Evolutionary conservation across 2,113 vertebrate species (phyloP), one percentile per base, ranked within the genome.

Genomic region (Harpagus bidentatus): DNA sequence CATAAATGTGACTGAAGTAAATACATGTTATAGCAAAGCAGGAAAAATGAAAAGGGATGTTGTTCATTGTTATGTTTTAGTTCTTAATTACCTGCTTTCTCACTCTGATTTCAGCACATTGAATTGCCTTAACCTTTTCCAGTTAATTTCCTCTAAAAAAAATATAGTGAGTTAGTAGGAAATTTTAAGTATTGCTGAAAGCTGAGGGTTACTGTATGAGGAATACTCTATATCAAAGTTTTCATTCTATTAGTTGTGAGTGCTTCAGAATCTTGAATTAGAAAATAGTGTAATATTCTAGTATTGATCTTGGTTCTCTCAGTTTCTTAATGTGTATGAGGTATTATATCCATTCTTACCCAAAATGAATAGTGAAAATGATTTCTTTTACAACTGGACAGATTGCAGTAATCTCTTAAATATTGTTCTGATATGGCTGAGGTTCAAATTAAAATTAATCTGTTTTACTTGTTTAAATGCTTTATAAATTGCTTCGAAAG

Each of bases 211-310:
- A 38, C 21, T 84, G 1, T 43, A 40, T 78, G 34, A 78, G 15
- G 16, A 91, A 22, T 42, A 43, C 4, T 22, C 4, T 5, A 0
- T 62, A 69, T 40, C 0, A 3, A 48, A 52, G 5, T 52, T 74
- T 55, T 92, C 21, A 19, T 83, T 56, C 45, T 74, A 11, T 53
- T 56, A 70, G 17, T 42, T 78, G 18, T 61, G 36, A 78, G 3
- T 42, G 18, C 8, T 48, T 93, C 45, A 48, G 34, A 8, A 28
- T 70, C 40, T 61, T 74, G 69, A 65, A 42, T 69, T 65, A 65
- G 58, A 50, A 86, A 89, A 89, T 56, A 4, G 8, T 72, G 29
- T 62, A 71, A 45, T 63, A 50, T 21, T 72, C 36, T 29, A 61
- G 8, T 9, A 58, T 0, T 73, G 21, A 73, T 55, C 34, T 69